phyloP scores from a whole-genome alignment of 1,140 invertebrate genomes.

The Orchesella cincta region DNA sequence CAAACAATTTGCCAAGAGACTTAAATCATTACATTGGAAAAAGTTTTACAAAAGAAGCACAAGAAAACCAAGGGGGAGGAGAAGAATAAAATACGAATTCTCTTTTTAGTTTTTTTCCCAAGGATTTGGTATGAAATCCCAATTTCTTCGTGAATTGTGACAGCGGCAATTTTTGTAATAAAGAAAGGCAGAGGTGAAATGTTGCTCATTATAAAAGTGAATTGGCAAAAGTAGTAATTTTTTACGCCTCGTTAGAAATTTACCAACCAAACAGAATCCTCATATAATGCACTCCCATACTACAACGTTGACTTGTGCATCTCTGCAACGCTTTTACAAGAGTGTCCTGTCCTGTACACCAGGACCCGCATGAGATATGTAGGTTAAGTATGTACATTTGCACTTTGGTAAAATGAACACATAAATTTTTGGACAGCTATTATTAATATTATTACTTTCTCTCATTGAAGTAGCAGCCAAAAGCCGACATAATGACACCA shows the following conservation, averaged over 20 bases:
- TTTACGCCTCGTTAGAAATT: not conserved
- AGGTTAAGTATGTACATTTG: not conserved
- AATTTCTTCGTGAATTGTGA: too few relatives aligned
- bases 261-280: not conserved
- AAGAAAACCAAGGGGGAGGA: not conserved
- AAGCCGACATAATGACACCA: not conserved
- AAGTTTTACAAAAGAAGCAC: not conserved
- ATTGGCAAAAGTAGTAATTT: slow-evolving; percentile 7
- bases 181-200: too few relatives aligned
- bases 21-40: slow-evolving; percentile 18
- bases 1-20: slow-evolving; percentile 23
- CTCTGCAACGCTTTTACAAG: too few relatives aligned
- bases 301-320: not conserved
- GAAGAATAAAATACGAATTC: not conserved
- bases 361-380: not conserved
- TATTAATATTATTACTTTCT: slow-evolving; percentile 2
- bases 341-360: too few relatives aligned
- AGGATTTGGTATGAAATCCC: too few relatives aligned
- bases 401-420: slow-evolving; percentile 3
- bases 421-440: slow-evolving; percentile 12
- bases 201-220: not conserved
- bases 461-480: not conserved
- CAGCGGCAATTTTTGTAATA: too few relatives aligned
- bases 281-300: not conserved
- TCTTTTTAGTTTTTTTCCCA: not conserved